These are phyloP conservation scores for Notospermus geniculatus DNA, from an alignment of 1,140 invertebrate genomes.

Conservation along the genomic window DNA sequence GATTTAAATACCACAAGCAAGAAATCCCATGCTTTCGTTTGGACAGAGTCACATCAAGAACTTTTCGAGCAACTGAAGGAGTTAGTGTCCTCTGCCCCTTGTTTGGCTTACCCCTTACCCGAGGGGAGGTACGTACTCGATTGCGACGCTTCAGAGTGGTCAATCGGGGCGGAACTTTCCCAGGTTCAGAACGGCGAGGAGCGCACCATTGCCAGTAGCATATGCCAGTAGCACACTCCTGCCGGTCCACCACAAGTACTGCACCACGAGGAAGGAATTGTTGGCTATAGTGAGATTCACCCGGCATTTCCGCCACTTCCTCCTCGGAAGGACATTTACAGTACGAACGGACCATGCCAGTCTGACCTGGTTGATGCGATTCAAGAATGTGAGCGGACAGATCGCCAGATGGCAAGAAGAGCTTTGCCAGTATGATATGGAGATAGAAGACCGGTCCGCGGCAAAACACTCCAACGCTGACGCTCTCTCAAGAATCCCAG, in stretches of 20 bases:
- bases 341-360: slow-evolving; percentile 18
- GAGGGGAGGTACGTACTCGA: slow-evolving; percentile 29
- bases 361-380: slow-evolving; percentile 15
- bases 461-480: slow-evolving; percentile 24
- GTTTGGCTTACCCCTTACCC: no score
- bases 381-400: no score
- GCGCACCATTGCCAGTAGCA: slow-evolving; percentile 26
- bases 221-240: slow-evolving; percentile 1
- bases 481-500: slow-evolving; percentile 20
- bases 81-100: no score
- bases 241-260: not conserved
- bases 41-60: no score
- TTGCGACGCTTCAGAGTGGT: slow-evolving; percentile 28
- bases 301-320: slow-evolving; percentile 16
- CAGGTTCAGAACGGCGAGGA: slow-evolving; percentile 32
- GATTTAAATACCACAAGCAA: slow-evolving; percentile 5
- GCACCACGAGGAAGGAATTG: slow-evolving; percentile 15
- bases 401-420: not conserved
- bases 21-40: no score
- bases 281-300: slow-evolving; percentile 19
- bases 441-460: slow-evolving; percentile 18
- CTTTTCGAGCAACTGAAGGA: no score
- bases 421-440: slow-evolving; percentile 19
- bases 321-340: slow-evolving; percentile 7
- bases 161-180: slow-evolving; percentile 36